Evolutionary conservation across 2,113 vertebrate species (phyloP).

Genomic region (Podocnemis expansa): DNA sequence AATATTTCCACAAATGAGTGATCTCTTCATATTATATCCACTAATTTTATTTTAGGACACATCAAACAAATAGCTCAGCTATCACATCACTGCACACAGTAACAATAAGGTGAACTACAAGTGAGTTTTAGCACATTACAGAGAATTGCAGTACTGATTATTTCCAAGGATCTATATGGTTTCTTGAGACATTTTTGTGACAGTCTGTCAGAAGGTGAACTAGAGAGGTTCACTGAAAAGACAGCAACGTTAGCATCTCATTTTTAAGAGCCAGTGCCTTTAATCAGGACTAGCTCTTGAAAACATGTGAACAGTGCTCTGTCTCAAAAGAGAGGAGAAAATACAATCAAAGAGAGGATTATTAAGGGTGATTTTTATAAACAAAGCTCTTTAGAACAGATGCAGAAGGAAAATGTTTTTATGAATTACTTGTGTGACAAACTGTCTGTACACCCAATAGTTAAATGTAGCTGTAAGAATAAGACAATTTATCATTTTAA

Average conservation of each 20-base stretch:
- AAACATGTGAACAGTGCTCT: constrained; percentile 51
- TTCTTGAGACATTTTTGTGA: constrained; percentile 73
- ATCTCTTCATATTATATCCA: constrained; percentile 73
- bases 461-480: background rate
- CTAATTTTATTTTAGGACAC: constrained; percentile 71
- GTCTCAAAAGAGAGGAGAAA: constrained; percentile 46
- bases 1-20: constrained; percentile 76
- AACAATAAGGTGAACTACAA: constrained; percentile 49
- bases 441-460: constrained; percentile 13
- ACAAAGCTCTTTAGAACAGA: constrained; percentile 19
- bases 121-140: constrained; percentile 34
- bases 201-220: constrained; percentile 63
- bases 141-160: constrained; percentile 54
- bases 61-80: constrained; percentile 74
- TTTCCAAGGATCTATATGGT: constrained; percentile 73
- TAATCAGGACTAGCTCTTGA: constrained; percentile 57
- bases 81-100: constrained; percentile 66
- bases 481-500: background rate
- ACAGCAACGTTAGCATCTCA: constrained; percentile 64
- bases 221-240: constrained; percentile 60
- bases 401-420: background rate
- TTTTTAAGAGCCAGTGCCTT: constrained; percentile 60
- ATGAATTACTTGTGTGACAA: background rate
- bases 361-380: constrained; percentile 26
- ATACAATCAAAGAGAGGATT: constrained; percentile 32